phyloP scores from a whole-genome alignment of 2,113 vertebrate species.

The Australoheros scitulus region DNA sequence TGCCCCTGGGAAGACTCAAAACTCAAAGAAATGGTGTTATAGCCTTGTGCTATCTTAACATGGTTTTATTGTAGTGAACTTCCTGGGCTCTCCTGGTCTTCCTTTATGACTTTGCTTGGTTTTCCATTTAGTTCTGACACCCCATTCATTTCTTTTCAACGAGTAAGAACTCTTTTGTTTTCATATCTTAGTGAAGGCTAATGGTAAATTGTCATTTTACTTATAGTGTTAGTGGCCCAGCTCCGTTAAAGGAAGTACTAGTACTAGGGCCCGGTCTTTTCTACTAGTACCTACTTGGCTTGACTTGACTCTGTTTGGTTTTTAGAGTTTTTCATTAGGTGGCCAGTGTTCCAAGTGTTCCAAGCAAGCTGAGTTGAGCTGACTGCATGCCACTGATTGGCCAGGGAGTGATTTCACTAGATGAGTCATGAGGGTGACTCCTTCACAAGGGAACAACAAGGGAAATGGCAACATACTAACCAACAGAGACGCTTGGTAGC shows the following conservation, averaged over 20 bases:
- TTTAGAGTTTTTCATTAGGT: too few relatives aligned
- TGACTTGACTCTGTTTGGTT: too few relatives aligned
- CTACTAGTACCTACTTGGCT: too few relatives aligned
- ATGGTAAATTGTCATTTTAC: not conserved
- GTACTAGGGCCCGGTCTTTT: not conserved
- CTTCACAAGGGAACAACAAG: too few relatives aligned
- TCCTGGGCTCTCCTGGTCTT: not conserved
- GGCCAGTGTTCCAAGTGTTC: too few relatives aligned
- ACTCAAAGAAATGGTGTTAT: not conserved
- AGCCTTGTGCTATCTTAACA: not conserved
- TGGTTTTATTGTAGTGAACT: not conserved
- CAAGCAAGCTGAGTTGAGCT: too few relatives aligned
- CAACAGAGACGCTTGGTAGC: too few relatives aligned
- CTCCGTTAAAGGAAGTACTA: not conserved
- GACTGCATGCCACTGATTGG: too few relatives aligned
- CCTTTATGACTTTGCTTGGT: not conserved
- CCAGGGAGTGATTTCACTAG: too few relatives aligned
- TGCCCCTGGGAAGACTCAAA: not conserved
- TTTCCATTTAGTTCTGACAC: not conserved
- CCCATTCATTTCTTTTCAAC: not conserved
- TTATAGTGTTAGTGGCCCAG: not conserved
- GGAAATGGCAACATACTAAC: too few relatives aligned
- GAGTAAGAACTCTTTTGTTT: not conserved
- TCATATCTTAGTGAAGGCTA: not conserved
- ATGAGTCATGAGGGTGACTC: too few relatives aligned